phyloP scores from a whole-genome alignment of 2,888 invertebrate species.

The Polymixis lichenea region DNA sequence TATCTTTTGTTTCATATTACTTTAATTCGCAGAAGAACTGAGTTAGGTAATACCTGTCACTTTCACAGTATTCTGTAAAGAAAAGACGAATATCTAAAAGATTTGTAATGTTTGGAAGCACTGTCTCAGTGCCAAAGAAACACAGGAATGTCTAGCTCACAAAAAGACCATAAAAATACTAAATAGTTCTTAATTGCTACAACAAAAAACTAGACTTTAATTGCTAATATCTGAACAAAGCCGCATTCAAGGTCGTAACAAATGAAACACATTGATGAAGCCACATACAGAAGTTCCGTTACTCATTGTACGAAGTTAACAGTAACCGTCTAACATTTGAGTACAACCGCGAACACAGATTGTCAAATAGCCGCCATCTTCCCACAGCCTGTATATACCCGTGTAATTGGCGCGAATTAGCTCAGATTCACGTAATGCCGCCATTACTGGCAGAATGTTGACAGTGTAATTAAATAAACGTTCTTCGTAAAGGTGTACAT shows the following conservation, averaged over 20 bases:
- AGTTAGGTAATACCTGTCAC: slow-evolving; percentile 33
- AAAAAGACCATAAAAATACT: slow-evolving; percentile 26
- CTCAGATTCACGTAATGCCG: slow-evolving; percentile 74
- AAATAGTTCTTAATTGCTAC: slow-evolving; percentile 44
- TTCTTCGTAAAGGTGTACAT: slow-evolving; percentile 39
- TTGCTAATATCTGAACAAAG: slow-evolving; percentile 54
- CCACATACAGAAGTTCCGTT: slow-evolving; percentile 53
- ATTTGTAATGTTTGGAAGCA: no score
- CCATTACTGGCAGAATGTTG: slow-evolving; percentile 64
- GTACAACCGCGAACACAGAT: slow-evolving; percentile 49
- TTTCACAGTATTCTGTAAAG: slow-evolving; percentile 24
- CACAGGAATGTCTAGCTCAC: neutral
- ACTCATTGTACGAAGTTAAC: slow-evolving; percentile 56
- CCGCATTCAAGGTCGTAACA: slow-evolving; percentile 57
- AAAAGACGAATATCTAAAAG: neutral
- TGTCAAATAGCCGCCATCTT: slow-evolving; percentile 66
- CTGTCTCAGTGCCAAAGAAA: neutral
- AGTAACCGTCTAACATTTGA: slow-evolving; percentile 54
- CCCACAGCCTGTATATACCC: slow-evolving; percentile 74
- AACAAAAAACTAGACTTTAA: slow-evolving; percentile 54
- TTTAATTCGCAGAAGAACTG: slow-evolving; percentile 22
- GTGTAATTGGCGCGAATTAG: slow-evolving; percentile 72
- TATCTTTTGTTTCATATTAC: slow-evolving; percentile 24
- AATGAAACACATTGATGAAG: slow-evolving; percentile 50
- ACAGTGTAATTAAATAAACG: slow-evolving; percentile 64